Evolutionary conservation across 2,113 vertebrate species (phyloP), one percentile per base, ranked within the genome.

Genomic region (Pedionomus torquatus): DNA sequence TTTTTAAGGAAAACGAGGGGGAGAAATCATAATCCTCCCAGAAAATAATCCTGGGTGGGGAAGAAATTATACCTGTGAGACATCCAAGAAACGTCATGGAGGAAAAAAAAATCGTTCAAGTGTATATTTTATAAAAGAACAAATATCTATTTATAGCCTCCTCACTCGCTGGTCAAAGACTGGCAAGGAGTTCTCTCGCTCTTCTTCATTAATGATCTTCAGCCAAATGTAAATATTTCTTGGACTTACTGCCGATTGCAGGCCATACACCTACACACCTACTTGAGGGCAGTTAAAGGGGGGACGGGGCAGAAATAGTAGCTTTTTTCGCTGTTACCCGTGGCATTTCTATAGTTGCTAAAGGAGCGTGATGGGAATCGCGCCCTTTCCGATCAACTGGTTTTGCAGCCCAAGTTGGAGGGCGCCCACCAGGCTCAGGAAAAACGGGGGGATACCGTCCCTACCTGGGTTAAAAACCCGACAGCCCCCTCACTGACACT

Each of bases 291-390:
- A 68, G 52, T 33, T 14, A 33, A 35, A 39, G 19, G 28, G 58
- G 3, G 9, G 1, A 2, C 41, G 13, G n/a, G 18, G 19, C 17
- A 18, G 6, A 51, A 31, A 26, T 26, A 35, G 5, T 5, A 16
- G 15, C 8, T 14, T 75, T 81, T 81, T 78, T 35, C 14, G 9
- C 51, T n/a, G 54, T 61, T 39, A 31, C 33, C 13, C 3, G 48
- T 21, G 75, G 65, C 41, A 52, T 80, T 92, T 79, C 70, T 24
- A 9, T 0, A 23, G 19, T 1, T 41, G 33, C 43, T 18, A 3
- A 14, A 49, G 55, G 37, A 61, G 18, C 2, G 4, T 6, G 64
- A 58, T 2, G 17, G 52, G 48, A 90, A 72, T 37, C 5, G 33
- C 2, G 4, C 39, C 48, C 39, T 71, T 54, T 11, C 57, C 24